A percentile compares a stretch with the other conserved stretches of the same genome.
Conservation (phyloP, 1,140 invertebrate species). For the Copidosoma floridanum region DNA sequence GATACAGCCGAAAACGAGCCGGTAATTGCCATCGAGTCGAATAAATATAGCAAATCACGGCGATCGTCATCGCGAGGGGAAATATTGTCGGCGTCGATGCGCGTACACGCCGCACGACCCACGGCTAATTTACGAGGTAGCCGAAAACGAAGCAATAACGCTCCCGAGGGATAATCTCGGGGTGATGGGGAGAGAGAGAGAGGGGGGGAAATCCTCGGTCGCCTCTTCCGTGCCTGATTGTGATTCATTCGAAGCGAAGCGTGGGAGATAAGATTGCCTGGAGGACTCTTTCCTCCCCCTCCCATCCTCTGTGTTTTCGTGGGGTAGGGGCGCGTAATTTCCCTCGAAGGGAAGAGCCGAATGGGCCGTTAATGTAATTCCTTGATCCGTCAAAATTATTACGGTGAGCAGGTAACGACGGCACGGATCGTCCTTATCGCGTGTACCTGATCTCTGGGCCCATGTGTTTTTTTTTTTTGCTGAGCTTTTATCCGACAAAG, state of each 20-base stretch:
- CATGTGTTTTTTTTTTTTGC: too few species aligned
- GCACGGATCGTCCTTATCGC: too few species aligned
- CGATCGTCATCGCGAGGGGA: conserved; percentile 16
- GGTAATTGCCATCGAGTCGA: conserved; percentile 24
- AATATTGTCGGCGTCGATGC: conserved; percentile 7
- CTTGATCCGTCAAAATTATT: conserved; percentile 19
- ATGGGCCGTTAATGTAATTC: conserved; percentile 18
- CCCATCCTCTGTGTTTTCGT: neutral
- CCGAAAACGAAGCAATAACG: conserved; percentile 36
- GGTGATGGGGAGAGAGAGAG: neutral
- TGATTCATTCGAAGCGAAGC: conserved; percentile 11
- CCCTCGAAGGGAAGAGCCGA: neutral
- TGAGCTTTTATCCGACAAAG: too few species aligned
- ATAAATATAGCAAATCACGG: too few species aligned
- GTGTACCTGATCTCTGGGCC: too few species aligned
- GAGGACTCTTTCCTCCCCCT: neutral
- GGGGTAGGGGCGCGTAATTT: conserved; percentile 3
- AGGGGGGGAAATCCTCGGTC: neutral
- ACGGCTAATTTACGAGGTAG: conserved; percentile 16
- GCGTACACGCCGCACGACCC: neutral
- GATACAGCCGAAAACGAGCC: too few species aligned
- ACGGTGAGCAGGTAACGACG: too few species aligned
- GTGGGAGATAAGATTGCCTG: neutral
- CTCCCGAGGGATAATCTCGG: conserved; percentile 30
- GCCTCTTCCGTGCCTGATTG: neutral